Evolutionary conservation across 2,888 invertebrate genomes (phyloP).

Genomic region (Cenopis cana): DNA sequence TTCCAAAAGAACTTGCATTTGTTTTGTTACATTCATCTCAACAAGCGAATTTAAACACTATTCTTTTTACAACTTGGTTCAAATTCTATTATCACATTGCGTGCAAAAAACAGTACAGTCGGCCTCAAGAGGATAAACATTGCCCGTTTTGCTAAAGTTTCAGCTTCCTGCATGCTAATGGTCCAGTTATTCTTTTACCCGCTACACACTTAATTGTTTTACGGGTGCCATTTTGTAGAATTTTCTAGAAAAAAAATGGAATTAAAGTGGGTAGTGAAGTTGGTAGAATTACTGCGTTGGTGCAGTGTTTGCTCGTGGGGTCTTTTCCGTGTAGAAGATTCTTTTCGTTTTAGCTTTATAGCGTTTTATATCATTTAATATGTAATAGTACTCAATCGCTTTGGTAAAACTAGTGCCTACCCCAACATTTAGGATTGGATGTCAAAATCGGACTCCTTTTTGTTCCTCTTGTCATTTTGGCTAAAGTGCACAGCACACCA

Average conservation of each 20-base stretch:
- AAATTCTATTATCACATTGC: not conserved
- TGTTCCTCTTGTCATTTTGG: too few species aligned
- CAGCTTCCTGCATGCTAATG: constrained; percentile 27
- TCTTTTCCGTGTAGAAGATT: too few species aligned
- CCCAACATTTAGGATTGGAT: too few species aligned
- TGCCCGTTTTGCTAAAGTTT: not conserved
- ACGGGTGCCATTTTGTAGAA: constrained; percentile 22
- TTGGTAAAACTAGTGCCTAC: too few species aligned
- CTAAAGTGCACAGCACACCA: too few species aligned
- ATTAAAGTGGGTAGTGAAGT: not conserved
- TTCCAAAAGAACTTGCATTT: constrained; percentile 1
- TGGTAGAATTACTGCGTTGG: constrained; percentile 3
- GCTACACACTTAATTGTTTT: constrained; percentile 38
- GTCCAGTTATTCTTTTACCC: constrained; percentile 28
- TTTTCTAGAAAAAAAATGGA: constrained; percentile 29
- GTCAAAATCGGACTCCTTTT: too few species aligned
- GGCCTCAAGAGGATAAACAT: constrained; percentile 14
- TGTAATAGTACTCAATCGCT: too few species aligned
- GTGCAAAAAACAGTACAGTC: not conserved
- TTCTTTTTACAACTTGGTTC: not conserved
- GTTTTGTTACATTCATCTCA: not conserved
- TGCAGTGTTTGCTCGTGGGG: not conserved
- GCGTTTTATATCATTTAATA: too few species aligned
- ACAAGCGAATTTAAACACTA: not conserved
- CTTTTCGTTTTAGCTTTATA: too few species aligned